Conservation (phyloP, 2,888 invertebrate genomes). For the Rhagium mordax region DNA sequence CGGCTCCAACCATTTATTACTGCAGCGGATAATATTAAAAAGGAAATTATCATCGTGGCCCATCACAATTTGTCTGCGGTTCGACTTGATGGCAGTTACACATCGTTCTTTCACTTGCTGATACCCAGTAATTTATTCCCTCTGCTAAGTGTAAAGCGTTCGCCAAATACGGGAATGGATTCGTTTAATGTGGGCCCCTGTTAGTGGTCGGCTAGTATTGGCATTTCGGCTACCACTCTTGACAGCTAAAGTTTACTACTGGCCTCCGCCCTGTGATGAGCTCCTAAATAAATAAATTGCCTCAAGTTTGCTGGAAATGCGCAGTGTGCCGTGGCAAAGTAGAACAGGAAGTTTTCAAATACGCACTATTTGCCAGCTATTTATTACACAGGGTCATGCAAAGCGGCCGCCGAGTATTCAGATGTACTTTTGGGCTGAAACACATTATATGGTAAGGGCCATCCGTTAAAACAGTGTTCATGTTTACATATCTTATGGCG, state of each 20-base stretch:
- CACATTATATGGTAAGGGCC: too few species aligned
- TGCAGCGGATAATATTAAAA: conserved; percentile 32
- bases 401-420: too few species aligned
- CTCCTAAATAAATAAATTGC: background rate
- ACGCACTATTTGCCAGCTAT: background rate
- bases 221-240: background rate
- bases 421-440: too few species aligned
- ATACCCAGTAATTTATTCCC: conserved; percentile 59
- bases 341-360: background rate
- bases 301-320: background rate
- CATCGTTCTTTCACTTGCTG: conserved; percentile 59
- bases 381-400: too few species aligned
- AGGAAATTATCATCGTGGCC: conserved; percentile 49
- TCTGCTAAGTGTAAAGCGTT: conserved; percentile 53
- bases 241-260: conserved; percentile 5
- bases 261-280: background rate
- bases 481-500: too few species aligned
- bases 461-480: too few species aligned
- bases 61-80: conserved; percentile 59
- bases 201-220: conserved; percentile 18
- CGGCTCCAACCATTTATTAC: background rate
- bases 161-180: conserved; percentile 32
- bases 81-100: conserved; percentile 53
- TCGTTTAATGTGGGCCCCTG: conserved; percentile 13
- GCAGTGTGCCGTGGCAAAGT: background rate